A percentile compares a stretch with the other conserved stretches of the same genome.
These are phyloP conservation scores for Oreohelix idahoensis DNA, from an alignment of 1,140 invertebrate species.

Conservation along the genomic window DNA sequence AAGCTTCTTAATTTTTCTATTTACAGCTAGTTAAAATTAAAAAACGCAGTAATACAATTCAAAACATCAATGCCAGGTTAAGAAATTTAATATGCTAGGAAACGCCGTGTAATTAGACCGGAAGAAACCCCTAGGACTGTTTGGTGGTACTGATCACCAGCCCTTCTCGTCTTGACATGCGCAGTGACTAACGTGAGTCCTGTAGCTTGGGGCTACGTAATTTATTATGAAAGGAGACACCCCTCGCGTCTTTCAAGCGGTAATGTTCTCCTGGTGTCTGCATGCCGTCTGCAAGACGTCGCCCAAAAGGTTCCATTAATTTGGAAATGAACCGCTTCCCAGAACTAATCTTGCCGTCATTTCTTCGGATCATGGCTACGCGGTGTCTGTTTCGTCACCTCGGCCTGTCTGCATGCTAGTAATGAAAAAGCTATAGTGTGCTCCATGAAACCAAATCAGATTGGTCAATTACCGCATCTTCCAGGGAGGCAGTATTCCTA, in stretches of 20 bases:
- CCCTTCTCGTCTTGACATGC: neutral
- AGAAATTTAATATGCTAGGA: no score
- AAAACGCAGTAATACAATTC: no score
- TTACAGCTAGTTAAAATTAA: no score
- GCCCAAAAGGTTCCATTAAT: slow-evolving; percentile 31
- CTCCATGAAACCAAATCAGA: slow-evolving; percentile 11
- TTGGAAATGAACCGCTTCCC: slow-evolving; percentile 27
- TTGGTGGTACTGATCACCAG: neutral
- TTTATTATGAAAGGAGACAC: slow-evolving; percentile 30
- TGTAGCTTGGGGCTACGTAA: slow-evolving; percentile 24
- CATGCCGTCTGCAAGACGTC: slow-evolving; percentile 11
- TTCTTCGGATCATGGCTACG: neutral
- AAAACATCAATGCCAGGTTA: no score
- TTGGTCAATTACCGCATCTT: slow-evolving; percentile 20
- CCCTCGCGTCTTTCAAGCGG: slow-evolving; percentile 14
- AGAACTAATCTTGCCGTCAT: slow-evolving; percentile 16
- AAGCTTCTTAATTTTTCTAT: no score
- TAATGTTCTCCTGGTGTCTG: slow-evolving; percentile 9
- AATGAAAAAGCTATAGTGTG: neutral
- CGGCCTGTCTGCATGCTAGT: neutral
- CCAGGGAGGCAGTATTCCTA: neutral
- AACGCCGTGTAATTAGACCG: neutral
- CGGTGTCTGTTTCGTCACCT: slow-evolving; percentile 29
- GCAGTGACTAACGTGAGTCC: neutral
- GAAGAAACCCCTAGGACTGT: neutral